These are phyloP conservation scores for Gobionotothen gibberifrons DNA, from an alignment of 2,797 vertebrate genomes.

Conservation along the genomic window DNA sequence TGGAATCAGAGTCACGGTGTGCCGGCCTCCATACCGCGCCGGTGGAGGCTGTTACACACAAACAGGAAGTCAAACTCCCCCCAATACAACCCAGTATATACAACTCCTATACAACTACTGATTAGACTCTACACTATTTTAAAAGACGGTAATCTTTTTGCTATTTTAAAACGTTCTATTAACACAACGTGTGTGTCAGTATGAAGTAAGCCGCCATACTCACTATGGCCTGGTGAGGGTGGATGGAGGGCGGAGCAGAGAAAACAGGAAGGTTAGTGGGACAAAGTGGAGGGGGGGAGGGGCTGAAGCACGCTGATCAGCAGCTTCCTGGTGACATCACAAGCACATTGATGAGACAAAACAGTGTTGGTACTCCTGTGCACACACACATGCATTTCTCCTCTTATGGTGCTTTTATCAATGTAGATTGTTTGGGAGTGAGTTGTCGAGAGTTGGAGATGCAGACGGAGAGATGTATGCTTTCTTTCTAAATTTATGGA, in stretches of 20 bases:
- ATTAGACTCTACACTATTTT: background rate
- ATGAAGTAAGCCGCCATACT: conserved; percentile 53
- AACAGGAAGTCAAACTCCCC: background rate
- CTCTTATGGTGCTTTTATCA: no score
- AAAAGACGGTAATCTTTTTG: background rate
- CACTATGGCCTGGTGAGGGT: conserved; percentile 65
- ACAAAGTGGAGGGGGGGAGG: conserved; percentile 15
- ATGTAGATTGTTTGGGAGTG: no score
- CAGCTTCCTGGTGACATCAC: conserved; percentile 5
- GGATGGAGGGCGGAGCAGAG: conserved; percentile 39
- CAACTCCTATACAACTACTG: background rate
- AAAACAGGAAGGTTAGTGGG: conserved; percentile 55
- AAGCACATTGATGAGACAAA: conserved; percentile 16
- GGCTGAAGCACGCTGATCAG: conserved; percentile 5
- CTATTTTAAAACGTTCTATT: background rate
- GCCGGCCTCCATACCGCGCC: conserved; percentile 89
- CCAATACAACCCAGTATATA: background rate
- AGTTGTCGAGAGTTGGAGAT: no score
- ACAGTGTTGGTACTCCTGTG: conserved; percentile 1
- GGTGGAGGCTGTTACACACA: conserved; percentile 84
- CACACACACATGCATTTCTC: background rate
- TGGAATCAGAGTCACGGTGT: conserved; percentile 90
- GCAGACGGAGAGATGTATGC: no score
- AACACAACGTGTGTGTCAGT: background rate
- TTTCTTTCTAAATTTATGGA: no score